Base-by-base conservation (phyloP, 1,140 invertebrate species). In the Formica exsecta region DNA sequence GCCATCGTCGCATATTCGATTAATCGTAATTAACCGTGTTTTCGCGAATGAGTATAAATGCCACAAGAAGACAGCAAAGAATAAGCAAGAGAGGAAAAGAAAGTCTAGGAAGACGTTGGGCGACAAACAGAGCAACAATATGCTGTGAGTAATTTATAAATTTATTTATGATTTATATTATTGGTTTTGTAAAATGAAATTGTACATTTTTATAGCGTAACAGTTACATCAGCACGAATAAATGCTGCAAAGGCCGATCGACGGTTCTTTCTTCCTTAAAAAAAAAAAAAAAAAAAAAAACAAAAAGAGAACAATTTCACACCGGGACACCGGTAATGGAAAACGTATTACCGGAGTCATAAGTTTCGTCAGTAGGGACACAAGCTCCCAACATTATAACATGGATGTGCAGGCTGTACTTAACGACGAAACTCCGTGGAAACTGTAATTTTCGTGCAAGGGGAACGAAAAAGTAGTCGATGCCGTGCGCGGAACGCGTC, bases 391-490 rank as follows among this genome's bases (percentile, higher is more conserved):
- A 92, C 92, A 93, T 93, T 93, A 92, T 94, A 94, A 94, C 92
- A 85, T 89, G 92, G 92, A 94, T 93, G 94, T 94, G 92, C 94
- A 95, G 93, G 93, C 93, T 94, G 94, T 94, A 94, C 91, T 94
- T 94, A 95, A 95, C 93, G 94, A 93, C 93, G 91, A 92, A 94
- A 95, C 94, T 94, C 92, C 81, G 73, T 91, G 91, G 91, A 93
- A 95, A 94, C 94, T 93, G 93, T 93, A 94, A 94, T 94, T 95
- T 94, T 93, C 93, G 85, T 87, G 89, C 86, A 74, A 86, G 88
- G 90, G 48, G 65, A 86, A 68, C 61, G 66, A 86, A 84, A 87
- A 75, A 84, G 61, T 32, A 70, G 85, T 85, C 73, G 66, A 85
- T 77, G 81, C 59, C 41, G 71, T 22, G 62, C 57, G 64, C 22